Evolutionary conservation across 2,797 vertebrate genomes (phyloP).

Genomic region (Danio choprae): DNA sequence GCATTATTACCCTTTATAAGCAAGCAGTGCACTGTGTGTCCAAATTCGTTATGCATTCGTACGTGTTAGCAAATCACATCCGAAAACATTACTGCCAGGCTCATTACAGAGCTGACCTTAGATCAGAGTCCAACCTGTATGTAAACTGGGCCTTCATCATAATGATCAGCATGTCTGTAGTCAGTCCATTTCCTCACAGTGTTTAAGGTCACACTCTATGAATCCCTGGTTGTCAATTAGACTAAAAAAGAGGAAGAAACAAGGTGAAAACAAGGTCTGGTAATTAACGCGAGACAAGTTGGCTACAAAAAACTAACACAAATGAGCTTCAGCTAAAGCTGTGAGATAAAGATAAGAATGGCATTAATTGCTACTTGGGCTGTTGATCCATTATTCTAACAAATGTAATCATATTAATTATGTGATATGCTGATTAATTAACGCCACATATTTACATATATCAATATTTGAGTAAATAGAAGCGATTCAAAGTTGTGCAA

Average conservation of each 20-base stretch:
- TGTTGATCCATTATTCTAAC: neutral
- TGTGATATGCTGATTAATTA: neutral
- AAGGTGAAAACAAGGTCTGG: slow-evolving; percentile 14
- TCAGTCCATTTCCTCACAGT: slow-evolving; percentile 25
- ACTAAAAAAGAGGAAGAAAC: slow-evolving; percentile 10
- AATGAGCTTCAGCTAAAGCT: neutral
- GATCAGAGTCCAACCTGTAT: slow-evolving; percentile 29
- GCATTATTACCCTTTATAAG: slow-evolving; percentile 49
- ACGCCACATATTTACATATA: neutral
- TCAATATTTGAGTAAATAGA: neutral
- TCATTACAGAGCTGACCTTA: slow-evolving; percentile 35
- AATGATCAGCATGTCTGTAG: slow-evolving; percentile 48
- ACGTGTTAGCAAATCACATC: slow-evolving; percentile 8
- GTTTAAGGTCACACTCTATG: slow-evolving; percentile 50
- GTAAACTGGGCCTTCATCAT: slow-evolving; percentile 16
- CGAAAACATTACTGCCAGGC: slow-evolving; percentile 35
- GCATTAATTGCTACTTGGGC: neutral
- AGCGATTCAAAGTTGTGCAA: neutral
- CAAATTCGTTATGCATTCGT: slow-evolving; percentile 49
- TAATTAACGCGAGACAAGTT: slow-evolving; percentile 20
- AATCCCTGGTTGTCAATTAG: slow-evolving; percentile 47
- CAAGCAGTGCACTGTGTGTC: slow-evolving; percentile 39
- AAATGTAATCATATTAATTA: slow-evolving; percentile 8
- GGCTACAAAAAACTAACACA: neutral
- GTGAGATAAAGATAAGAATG: slow-evolving; percentile 10